Base-by-base conservation (phyloP, 1,140 invertebrate genomes). In the Zeugodacus cucurbitae region DNA sequence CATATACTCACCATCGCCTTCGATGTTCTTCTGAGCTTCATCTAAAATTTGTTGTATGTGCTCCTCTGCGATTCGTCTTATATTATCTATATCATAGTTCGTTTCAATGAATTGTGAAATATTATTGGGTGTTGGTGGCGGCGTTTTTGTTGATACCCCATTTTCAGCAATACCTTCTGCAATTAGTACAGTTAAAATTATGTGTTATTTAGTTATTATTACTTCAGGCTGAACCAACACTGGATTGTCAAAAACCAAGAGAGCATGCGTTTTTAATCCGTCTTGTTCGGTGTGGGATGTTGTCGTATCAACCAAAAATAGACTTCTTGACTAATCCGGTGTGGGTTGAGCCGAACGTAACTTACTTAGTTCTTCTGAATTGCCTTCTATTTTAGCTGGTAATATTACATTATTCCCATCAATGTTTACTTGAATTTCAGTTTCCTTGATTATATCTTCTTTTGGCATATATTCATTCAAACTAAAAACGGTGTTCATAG, bases 11-110 rank as follows among this genome's bases (percentile, higher is more conserved):
- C 89, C 89, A 54, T 82, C 86, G 17, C 41, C 70, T 37, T 89
- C 34, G 22, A 90, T 87, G 57, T 88, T 88, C 29, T 87, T 32
- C 14, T 89, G 88, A n/a, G 89, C 89, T 70, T 89, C 85, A 34
- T 87, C 88, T 58, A 89, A 59, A 44, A 90, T 37, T 54, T 88
- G 67, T 29, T 62, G 10, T 1, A 89, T 88, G n/a, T 89, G 89
- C 59, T 89, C 85, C 54, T 87, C 87, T 3, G 89, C 89, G 37
- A 89, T 74, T 70, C 70, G 57, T 17, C 87, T 86, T 26, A 88
- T 89, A 26, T n/a, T 57, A 17, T 88, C 87, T 8, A 88, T 87
- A 26, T 89, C 88, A n/a, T 37, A 87, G 32, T 44, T 67, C 3
- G 37, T 87, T 10, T 26, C 10, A 11, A 67, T 87, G 11, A 44